Percentiles rank a stretch among this genome's conserved stretches.
phyloP scores from a whole-genome alignment of 2,888 invertebrate genomes.

The Cheilosia impressa region DNA sequence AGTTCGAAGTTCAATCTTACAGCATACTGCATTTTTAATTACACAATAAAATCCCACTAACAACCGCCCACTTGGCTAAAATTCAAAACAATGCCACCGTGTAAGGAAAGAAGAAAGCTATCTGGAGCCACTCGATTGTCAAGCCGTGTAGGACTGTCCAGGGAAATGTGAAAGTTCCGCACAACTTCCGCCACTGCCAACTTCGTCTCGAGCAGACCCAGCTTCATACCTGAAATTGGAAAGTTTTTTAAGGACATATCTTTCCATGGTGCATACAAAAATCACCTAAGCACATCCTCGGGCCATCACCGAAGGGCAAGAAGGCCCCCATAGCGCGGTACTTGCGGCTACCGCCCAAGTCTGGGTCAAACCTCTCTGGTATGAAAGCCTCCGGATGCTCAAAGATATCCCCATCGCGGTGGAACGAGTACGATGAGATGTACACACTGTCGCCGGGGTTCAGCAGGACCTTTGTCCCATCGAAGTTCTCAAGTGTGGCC shows the following conservation, averaged over 20 bases:
- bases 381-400: conserved; percentile 77
- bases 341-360: conserved; percentile 77
- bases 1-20: no score
- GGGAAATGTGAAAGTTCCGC: conserved; percentile 77
- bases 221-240: conserved; percentile 78
- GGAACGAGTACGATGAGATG: conserved; percentile 77
- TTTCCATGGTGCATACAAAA: background rate
- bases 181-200: conserved; percentile 79
- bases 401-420: conserved; percentile 78
- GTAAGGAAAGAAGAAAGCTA: conserved; percentile 77
- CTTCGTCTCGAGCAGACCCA: conserved; percentile 79
- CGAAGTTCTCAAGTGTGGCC: conserved; percentile 63
- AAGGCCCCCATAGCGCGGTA: conserved; percentile 78
- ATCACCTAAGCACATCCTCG: conserved; percentile 79
- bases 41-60: no score
- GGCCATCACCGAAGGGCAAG: conserved; percentile 80
- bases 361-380: conserved; percentile 78
- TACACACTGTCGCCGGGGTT: conserved; percentile 71
- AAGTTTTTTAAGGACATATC: background rate
- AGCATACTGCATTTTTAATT: background rate
- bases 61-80: conserved; percentile 48
- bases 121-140: conserved; percentile 78
- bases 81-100: conserved; percentile 76
- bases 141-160: conserved; percentile 76
- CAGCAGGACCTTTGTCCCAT: conserved; percentile 64